These are phyloP conservation scores for Dynastes hyllus DNA, from an alignment of 2,888 invertebrate genomes.

Conservation along the genomic window DNA sequence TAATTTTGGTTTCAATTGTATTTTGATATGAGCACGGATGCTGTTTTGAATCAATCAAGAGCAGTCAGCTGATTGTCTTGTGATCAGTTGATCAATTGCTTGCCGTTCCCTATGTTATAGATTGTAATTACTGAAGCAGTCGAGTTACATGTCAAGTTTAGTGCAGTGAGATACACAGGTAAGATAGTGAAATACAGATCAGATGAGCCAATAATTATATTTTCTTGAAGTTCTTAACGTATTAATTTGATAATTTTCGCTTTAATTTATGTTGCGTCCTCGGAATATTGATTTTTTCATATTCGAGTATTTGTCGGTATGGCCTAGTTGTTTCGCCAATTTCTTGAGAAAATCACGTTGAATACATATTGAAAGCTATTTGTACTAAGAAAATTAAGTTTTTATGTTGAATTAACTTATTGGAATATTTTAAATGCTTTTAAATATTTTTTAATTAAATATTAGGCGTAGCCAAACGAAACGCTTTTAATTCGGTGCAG, in stretches of 20 bases:
- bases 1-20: neutral
- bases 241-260: neutral
- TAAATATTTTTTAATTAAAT: neutral
- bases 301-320: neutral
- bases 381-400: neutral
- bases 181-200: slow-evolving; percentile 59
- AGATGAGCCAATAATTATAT: slow-evolving; percentile 55
- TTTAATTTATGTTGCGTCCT: neutral
- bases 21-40: slow-evolving; percentile 42
- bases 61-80: slow-evolving; percentile 69
- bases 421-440: neutral
- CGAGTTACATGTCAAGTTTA: slow-evolving; percentile 61
- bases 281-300: neutral
- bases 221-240: neutral
- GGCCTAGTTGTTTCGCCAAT: neutral
- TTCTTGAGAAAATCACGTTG: neutral
- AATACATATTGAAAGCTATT: neutral
- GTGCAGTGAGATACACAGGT: slow-evolving; percentile 62
- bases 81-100: slow-evolving; percentile 61
- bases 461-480: slow-evolving; percentile 62
- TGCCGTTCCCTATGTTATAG: slow-evolving; percentile 29
- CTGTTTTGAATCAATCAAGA: slow-evolving; percentile 35
- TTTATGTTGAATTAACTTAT: neutral
- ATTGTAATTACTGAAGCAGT: slow-evolving; percentile 1
- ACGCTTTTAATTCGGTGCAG: slow-evolving; percentile 52